These are phyloP conservation scores for Larimichthys polyactis DNA, from an alignment of 2,113 vertebrate genomes.

Conservation along the genomic window DNA sequence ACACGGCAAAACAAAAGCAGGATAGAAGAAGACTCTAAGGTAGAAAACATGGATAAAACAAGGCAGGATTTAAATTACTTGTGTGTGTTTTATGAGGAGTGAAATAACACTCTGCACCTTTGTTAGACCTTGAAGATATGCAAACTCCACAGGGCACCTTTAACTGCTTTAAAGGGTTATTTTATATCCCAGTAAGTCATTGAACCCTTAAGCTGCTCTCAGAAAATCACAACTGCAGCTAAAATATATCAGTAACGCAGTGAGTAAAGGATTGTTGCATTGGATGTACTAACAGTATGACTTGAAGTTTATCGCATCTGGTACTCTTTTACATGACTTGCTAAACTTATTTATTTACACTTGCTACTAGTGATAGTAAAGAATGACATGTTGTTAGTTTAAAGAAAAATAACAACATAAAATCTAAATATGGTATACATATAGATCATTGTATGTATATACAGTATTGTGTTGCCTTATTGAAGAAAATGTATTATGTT, in stretches of 20 bases:
- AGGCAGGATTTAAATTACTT: neutral
- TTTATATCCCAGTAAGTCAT: conserved; percentile 35
- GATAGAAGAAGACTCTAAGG: neutral
- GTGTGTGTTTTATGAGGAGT: neutral
- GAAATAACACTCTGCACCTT: neutral
- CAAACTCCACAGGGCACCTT: conserved; percentile 26
- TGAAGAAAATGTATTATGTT: conserved; percentile 81
- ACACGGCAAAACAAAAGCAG: neutral
- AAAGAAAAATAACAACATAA: conserved; percentile 62
- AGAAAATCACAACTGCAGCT: conserved; percentile 31
- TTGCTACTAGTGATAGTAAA: conserved; percentile 73
- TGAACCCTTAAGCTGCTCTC: conserved; percentile 19
- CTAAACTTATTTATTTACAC: conserved; percentile 75
- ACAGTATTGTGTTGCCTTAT: conserved; percentile 83
- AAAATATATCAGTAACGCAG: conserved; percentile 29
- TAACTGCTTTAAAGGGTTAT: conserved; percentile 26
- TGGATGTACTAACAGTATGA: conserved; percentile 66
- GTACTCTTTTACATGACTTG: conserved; percentile 75
- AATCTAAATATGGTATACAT: conserved; percentile 74
- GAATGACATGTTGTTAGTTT: conserved; percentile 74
- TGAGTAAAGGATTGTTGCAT: conserved; percentile 38
- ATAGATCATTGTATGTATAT: conserved; percentile 82
- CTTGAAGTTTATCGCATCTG: conserved; percentile 65
- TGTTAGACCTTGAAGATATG: neutral
- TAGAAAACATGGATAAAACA: neutral